phyloP scores from a whole-genome alignment of 2,888 invertebrate genomes.

The Alloscopus bannaensis region DNA sequence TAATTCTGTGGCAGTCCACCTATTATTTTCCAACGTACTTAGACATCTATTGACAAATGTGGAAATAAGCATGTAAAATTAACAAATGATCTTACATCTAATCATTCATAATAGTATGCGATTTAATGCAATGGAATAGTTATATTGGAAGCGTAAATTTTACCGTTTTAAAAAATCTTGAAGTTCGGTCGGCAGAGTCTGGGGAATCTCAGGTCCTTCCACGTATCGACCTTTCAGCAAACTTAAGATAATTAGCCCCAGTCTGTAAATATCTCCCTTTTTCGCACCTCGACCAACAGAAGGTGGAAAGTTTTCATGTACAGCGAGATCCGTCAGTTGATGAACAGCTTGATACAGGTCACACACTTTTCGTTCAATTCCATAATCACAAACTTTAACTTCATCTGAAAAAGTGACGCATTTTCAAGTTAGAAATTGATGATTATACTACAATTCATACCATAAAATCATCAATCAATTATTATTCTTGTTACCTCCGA shows the following conservation, averaged over 20 bases:
- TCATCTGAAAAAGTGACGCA: constrained; percentile 75
- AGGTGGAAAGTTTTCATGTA: constrained; percentile 75
- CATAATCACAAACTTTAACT: constrained; percentile 82
- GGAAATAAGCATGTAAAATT: constrained; percentile 73
- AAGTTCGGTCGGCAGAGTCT: constrained; percentile 79
- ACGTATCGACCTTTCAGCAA: constrained; percentile 79
- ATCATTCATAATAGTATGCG: neutral
- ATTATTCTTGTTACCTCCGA: constrained; percentile 73
- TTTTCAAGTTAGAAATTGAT: neutral
- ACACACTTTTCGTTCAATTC: constrained; percentile 82
- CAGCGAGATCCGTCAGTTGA: constrained; percentile 30
- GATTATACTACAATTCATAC: neutral
- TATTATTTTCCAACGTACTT: constrained; percentile 82
- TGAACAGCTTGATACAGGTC: constrained; percentile 77
- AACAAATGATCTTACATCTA: neutral
- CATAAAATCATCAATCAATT: constrained; percentile 34
- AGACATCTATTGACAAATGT: too few relatives aligned
- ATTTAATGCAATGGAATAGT: neutral
- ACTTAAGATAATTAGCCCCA: constrained; percentile 83
- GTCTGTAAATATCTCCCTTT: constrained; percentile 84
- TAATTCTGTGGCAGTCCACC: constrained; percentile 86
- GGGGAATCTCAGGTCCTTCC: constrained; percentile 79
- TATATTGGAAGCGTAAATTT: constrained; percentile 73
- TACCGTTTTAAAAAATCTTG: constrained; percentile 85
- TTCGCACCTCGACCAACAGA: constrained; percentile 78